Conservation (phyloP, 2,797 vertebrate species). For the Amblyraja radiata region DNA sequence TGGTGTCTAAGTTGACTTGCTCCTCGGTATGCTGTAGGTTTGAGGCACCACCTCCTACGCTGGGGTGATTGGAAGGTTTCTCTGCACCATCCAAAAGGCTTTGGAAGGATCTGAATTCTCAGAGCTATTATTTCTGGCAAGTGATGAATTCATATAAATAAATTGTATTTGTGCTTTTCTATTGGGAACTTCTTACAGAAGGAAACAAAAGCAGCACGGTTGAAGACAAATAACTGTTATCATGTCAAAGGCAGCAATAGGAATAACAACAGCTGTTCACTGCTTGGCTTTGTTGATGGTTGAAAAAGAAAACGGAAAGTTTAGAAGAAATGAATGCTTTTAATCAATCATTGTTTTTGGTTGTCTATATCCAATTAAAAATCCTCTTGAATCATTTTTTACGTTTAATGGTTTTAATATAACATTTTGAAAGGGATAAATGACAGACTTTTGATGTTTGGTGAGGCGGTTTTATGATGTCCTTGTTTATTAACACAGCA, state of each 20-base stretch:
- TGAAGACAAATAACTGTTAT: slow-evolving; percentile 34
- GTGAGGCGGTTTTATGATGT: no score
- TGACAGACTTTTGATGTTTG: neutral
- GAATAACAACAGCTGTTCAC: slow-evolving; percentile 33
- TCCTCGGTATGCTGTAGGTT: neutral
- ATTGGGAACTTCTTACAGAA: neutral
- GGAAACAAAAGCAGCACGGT: slow-evolving; percentile 10
- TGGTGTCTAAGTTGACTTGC: neutral
- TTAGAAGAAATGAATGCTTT: neutral
- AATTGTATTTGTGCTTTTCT: neutral
- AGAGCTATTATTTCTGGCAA: neutral
- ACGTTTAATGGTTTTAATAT: neutral
- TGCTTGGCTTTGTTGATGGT: slow-evolving; percentile 7
- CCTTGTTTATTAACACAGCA: neutral
- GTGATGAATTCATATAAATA: slow-evolving; percentile 6
- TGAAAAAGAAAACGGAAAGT: slow-evolving; percentile 11
- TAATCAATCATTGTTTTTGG: slow-evolving; percentile 15
- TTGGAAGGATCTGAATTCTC: neutral
- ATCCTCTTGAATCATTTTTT: neutral
- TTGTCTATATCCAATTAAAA: slow-evolving; percentile 6
- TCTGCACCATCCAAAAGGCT: neutral
- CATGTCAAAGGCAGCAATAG: slow-evolving; percentile 32
- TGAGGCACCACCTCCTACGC: no score
- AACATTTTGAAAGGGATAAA: neutral
- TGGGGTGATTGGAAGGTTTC: neutral